phyloP scores from a whole-genome alignment of 2,888 invertebrate genomes.

The Melangyna quadrimaculata region DNA sequence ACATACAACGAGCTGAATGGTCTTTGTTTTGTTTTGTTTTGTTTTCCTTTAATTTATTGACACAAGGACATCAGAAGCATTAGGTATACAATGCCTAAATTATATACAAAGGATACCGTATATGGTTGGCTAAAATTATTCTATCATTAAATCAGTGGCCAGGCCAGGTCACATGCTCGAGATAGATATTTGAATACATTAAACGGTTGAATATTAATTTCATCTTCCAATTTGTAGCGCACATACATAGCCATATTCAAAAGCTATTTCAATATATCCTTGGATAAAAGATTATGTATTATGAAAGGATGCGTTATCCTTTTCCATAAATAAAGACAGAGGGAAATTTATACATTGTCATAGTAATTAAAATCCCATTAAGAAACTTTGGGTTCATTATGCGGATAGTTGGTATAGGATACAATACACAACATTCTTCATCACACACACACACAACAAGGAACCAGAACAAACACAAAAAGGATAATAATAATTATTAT shows the following conservation, averaged over 20 bases:
- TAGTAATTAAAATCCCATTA: constrained; percentile 65
- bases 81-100: neutral
- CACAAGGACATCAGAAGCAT: neutral
- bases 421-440: neutral
- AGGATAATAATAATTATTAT: constrained; percentile 25
- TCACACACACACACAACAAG: neutral
- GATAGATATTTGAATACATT: constrained; percentile 22
- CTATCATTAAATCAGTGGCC: constrained; percentile 47
- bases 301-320: constrained; percentile 20
- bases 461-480: constrained; percentile 12
- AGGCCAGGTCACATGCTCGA: constrained; percentile 20
- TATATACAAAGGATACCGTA: neutral
- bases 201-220: constrained; percentile 32
- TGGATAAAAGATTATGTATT: constrained; percentile 22
- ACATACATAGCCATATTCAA: neutral
- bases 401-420: too few relatives aligned
- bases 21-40: constrained; percentile 17
- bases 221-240: neutral
- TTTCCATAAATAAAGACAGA: neutral
- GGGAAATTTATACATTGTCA: constrained; percentile 30
- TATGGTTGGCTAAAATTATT: constrained; percentile 17
- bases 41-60: neutral
- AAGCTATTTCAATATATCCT: constrained; percentile 33
- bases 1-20: too few relatives aligned
- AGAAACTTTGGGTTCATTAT: constrained; percentile 2